phyloP scores from a whole-genome alignment of 2,113 vertebrate species.

The Butorides virescens region DNA sequence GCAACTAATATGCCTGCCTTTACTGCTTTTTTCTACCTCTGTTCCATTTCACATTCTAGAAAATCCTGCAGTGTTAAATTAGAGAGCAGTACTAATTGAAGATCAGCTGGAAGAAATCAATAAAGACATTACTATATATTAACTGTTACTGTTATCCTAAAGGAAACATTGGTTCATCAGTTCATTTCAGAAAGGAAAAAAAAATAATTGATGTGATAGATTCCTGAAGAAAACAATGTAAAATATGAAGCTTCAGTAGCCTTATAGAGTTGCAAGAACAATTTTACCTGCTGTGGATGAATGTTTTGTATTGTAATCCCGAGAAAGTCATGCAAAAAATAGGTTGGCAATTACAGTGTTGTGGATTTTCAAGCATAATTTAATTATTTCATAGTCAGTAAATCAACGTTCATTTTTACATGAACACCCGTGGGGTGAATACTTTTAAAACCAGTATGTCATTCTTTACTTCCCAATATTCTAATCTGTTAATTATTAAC shows the following conservation, averaged over 20 bases:
- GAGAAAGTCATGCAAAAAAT: neutral
- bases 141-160: neutral
- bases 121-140: neutral
- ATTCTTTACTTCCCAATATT: neutral
- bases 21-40: neutral
- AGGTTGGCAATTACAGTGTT: neutral
- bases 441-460: neutral
- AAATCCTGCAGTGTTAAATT: neutral
- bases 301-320: neutral
- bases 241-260: neutral
- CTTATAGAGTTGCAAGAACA: neutral
- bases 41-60: neutral
- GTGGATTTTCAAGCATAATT: neutral
- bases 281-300: neutral
- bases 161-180: neutral
- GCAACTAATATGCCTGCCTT: neutral
- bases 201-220: neutral
- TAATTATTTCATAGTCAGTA: neutral
- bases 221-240: neutral
- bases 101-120: neutral
- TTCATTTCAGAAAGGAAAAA: neutral
- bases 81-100: slow-evolving; percentile 5
- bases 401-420: neutral
- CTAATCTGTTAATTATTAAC: neutral
- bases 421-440: neutral